Base-by-base conservation (phyloP, 1,140 invertebrate genomes). In the Conus ventricosus region DNA sequence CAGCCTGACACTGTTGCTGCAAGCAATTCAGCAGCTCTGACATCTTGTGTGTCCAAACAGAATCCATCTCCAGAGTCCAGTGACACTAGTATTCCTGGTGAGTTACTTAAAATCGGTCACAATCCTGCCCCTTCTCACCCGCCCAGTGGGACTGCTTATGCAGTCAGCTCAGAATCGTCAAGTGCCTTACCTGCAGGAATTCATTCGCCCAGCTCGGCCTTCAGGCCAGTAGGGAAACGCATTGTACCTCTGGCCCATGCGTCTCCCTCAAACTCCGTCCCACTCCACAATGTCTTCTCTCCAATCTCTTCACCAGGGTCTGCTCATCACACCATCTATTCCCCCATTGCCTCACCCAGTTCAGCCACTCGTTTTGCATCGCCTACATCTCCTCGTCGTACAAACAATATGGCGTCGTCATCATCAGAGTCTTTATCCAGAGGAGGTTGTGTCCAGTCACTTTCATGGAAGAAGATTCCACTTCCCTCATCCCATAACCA, bases 381-480 rank as follows among this genome's bases (percentile, higher is more conserved):
- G 17, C 76, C 76, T 17, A 78, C 76, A 51, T 81, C 80, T 54
- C 80, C 80, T 17, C 80, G 17, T 51, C 80, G 39, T 23, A 53
- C 23, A 20, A 84, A 67, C 57, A 60, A 84, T 25, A n/a, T 63
- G 57, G 82, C 39, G 17, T 76, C 51, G 1, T 87, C 85, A 54
- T 84, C 81, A 10, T 54, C 75, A 54, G 85, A 87, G 15, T 87
- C 85, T 11, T 39, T 87, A 27, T 25, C 39, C 39, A 76, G 85
- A 23, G 51, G 80, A 23, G 80, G 39, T 17, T 53, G 27, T 23
- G 80, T 10, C 15, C 80, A 81, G 80, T 54, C 53, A 25, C 51
- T 87, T 71, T 87, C 85, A 15, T 87, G 85, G 85, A 87, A 87
- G 54, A 78, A 78, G 71, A 87, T 87, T 53, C 85, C 85, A 20